These are phyloP conservation scores for Onychorhynchus coronatus DNA, from an alignment of 2,113 vertebrate species.

Conservation along the genomic window DNA sequence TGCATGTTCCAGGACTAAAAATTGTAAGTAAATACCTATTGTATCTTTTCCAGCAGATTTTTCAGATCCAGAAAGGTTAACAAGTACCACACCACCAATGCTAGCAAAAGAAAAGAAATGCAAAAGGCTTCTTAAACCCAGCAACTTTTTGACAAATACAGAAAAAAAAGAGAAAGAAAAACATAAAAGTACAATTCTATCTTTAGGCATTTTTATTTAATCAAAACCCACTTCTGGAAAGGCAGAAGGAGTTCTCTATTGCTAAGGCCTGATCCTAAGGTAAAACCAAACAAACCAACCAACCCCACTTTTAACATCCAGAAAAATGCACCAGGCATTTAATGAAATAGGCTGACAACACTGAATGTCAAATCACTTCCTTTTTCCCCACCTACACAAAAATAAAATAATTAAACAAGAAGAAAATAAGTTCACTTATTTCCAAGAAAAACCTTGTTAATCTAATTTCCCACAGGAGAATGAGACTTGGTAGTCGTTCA, in stretches of 20 bases:
- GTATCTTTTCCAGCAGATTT: slow-evolving; percentile 82
- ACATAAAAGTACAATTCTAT: background rate
- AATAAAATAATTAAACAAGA: background rate
- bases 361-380: background rate
- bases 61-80: slow-evolving; percentile 91
- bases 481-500: background rate
- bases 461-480: background rate
- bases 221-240: background rate
- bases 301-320: background rate
- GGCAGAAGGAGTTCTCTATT: background rate
- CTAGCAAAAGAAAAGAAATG: slow-evolving; percentile 69
- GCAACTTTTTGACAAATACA: background rate
- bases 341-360: background rate
- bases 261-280: background rate
- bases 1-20: background rate
- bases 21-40: slow-evolving; percentile 74
- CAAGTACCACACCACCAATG: slow-evolving; percentile 90
- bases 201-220: background rate
- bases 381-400: background rate
- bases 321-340: background rate
- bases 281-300: background rate
- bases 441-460: background rate
- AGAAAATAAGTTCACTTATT: background rate
- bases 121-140: background rate
- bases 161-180: background rate